Percentiles rank a stretch among this genome's conserved stretches.
Evolutionary conservation across 2,888 invertebrate genomes (phyloP).

Genomic region (Aphidoletes aphidimyza): DNA sequence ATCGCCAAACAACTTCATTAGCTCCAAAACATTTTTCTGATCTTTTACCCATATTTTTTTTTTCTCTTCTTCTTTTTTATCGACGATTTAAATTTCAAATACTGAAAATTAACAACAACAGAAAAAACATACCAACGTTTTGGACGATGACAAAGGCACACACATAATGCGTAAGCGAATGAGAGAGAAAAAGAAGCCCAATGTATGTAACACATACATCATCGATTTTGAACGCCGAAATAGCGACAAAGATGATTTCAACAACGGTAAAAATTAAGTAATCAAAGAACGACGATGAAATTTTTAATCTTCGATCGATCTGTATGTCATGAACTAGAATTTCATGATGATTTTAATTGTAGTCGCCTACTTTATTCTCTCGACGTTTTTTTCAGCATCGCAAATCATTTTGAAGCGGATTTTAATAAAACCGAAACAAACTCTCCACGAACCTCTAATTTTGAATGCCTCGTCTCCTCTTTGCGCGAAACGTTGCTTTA

Average conservation of each 20-base stretch:
- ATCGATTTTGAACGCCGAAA: background rate
- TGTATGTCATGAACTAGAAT: background rate
- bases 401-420: too few relatives aligned
- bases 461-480: too few relatives aligned
- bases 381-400: too few relatives aligned
- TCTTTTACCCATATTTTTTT: background rate
- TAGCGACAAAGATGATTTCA: slow-evolving; percentile 16
- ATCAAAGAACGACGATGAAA: background rate
- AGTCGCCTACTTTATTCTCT: background rate
- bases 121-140: background rate
- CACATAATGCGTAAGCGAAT: too few relatives aligned
- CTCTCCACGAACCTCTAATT: background rate
- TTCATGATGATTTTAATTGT: background rate
- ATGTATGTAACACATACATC: background rate
- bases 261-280: slow-evolving; percentile 36
- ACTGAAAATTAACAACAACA: slow-evolving; percentile 6
- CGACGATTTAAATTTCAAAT: slow-evolving; percentile 30
- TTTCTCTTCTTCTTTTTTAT: background rate
- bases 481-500: too few relatives aligned
- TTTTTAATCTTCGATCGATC: slow-evolving; percentile 13
- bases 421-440: slow-evolving; percentile 13
- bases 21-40: background rate
- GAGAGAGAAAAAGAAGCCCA: background rate
- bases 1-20: slow-evolving; percentile 36
- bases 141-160: background rate